Conservation (phyloP, 2,888 invertebrate genomes). For the Mythimna impura region DNA sequence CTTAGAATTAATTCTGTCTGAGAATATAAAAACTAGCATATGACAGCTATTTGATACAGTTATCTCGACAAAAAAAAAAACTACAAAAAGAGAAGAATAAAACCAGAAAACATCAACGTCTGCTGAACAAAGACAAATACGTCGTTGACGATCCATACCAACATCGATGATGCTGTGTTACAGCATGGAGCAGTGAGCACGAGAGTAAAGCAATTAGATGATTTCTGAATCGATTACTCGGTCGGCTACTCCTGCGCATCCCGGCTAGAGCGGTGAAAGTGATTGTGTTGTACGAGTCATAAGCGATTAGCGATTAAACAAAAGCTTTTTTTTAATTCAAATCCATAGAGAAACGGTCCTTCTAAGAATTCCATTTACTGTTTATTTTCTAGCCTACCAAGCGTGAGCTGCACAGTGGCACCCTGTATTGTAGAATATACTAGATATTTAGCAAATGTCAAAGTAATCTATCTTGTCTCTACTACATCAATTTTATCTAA, state of each 20-base stretch:
- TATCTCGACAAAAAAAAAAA: background rate
- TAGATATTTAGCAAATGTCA: too few relatives aligned
- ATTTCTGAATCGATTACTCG: conserved; percentile 80
- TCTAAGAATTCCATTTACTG: too few relatives aligned
- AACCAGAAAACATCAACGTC: background rate
- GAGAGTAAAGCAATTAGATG: conserved; percentile 71
- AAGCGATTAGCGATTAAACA: conserved; percentile 34
- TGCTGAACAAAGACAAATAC: conserved; percentile 12
- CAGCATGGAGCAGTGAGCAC: conserved; percentile 18
- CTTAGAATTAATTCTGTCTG: too few relatives aligned
- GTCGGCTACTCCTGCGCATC: conserved; percentile 79
- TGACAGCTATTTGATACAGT: too few relatives aligned
- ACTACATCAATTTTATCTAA: too few relatives aligned
- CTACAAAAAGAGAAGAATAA: background rate
- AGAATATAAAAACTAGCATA: too few relatives aligned
- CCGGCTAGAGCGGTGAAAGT: conserved; percentile 78
- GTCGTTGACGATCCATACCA: conserved; percentile 15
- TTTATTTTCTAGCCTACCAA: too few relatives aligned
- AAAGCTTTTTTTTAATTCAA: too few relatives aligned
- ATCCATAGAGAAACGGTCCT: too few relatives aligned
- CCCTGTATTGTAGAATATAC: too few relatives aligned
- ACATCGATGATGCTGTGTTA: conserved; percentile 41
- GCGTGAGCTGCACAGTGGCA: too few relatives aligned
- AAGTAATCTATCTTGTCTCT: too few relatives aligned
- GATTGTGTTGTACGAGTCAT: conserved; percentile 53